phyloP scores from a whole-genome alignment of 2,113 vertebrate genomes.

The Indicator maculatus region DNA sequence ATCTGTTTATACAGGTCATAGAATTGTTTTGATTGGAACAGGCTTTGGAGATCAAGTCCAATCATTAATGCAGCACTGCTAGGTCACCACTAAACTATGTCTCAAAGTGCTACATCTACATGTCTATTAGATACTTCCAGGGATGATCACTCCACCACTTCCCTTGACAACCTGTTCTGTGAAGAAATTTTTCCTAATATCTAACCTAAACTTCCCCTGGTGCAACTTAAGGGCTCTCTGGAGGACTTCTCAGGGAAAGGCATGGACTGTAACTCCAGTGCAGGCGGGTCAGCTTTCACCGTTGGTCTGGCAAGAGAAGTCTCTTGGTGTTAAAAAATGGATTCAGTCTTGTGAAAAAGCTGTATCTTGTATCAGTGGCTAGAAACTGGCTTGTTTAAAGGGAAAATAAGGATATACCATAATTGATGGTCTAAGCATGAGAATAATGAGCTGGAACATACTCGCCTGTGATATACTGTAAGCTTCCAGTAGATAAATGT shows the following conservation, averaged over 20 bases:
- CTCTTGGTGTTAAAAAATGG: not conserved
- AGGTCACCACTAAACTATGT: no score
- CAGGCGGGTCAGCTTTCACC: not conserved
- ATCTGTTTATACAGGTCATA: not conserved
- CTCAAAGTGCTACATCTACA: no score
- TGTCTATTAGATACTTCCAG: no score
- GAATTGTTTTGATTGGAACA: no score
- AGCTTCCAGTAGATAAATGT: not conserved
- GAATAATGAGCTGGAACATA: not conserved
- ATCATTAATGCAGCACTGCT: no score
- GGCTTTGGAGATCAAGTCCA: no score
- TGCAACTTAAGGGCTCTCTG: no score
- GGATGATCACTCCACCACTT: no score
- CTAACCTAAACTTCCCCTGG: no score
- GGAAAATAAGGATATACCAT: not conserved
- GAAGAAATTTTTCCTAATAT: no score
- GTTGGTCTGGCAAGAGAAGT: not conserved
- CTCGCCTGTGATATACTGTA: rapidly evolving
- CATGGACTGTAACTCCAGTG: rapidly evolving
- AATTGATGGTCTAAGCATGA: not conserved
- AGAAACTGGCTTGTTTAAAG: not conserved
- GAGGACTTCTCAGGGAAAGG: not conserved
- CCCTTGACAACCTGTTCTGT: no score
- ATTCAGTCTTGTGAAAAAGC: not conserved
- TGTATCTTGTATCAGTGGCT: not conserved